Conservation (phyloP, 2,797 vertebrate genomes). For the Sebastes cheni region DNA sequence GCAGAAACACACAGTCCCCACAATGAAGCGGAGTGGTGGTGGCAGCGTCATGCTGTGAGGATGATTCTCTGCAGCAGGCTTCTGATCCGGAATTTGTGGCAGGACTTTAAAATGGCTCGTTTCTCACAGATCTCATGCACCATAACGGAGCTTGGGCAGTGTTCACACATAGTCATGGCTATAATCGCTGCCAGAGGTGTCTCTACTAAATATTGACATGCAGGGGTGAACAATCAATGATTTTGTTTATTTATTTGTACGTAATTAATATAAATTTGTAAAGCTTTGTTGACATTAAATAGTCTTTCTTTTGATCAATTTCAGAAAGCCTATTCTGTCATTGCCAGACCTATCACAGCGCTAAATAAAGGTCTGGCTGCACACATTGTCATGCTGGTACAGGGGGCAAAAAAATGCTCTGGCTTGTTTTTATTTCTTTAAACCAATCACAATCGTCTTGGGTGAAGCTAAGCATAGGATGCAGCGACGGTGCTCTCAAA, state of each 20-base stretch:
- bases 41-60: conserved; percentile 15
- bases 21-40: background rate
- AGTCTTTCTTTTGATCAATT: background rate
- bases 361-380: background rate
- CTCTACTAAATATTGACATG: background rate
- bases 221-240: background rate
- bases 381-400: background rate
- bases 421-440: background rate
- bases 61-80: conserved; percentile 29
- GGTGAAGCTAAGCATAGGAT: background rate
- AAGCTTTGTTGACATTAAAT: background rate
- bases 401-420: no score
- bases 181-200: background rate
- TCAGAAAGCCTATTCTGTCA: background rate
- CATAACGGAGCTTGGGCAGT: background rate
- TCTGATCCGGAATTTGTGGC: conserved; percentile 12
- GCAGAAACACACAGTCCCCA: conserved; percentile 6
- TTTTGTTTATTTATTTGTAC: conserved; percentile 3
- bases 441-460: background rate
- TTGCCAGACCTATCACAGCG: background rate
- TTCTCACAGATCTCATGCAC: background rate
- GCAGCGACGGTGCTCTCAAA: background rate
- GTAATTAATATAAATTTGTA: conserved; percentile 7
- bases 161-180: background rate
- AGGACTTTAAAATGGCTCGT: background rate